Conservation (phyloP, 2,113 vertebrate species). For the Mastomys natalensis region DNA sequence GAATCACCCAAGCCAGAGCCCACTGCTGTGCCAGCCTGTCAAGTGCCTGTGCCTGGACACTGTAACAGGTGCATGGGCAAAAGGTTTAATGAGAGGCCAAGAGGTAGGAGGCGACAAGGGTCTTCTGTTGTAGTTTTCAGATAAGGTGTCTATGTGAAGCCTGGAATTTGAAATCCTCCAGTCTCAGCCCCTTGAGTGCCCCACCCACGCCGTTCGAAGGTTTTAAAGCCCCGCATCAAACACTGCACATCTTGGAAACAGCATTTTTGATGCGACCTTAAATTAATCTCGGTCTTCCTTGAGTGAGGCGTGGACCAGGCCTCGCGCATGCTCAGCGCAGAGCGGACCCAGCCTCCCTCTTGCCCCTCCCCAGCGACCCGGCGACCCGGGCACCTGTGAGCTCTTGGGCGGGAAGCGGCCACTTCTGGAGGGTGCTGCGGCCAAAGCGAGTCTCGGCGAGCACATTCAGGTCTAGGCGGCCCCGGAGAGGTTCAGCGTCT, state of each 20-base stretch:
- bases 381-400: constrained; percentile 65
- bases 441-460: accelerated
- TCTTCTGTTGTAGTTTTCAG: neutral
- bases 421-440: accelerated
- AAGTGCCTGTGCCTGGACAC: neutral
- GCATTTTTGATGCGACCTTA: neutral
- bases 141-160: neutral
- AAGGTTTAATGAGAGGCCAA: neutral
- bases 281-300: neutral
- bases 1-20: neutral
- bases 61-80: neutral
- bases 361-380: no score
- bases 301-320: neutral
- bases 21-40: accelerated
- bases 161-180: neutral
- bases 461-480: constrained; percentile 80
- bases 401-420: constrained; percentile 56
- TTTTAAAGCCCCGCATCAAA: neutral
- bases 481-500: constrained; percentile 60
- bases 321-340: neutral
- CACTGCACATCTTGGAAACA: neutral
- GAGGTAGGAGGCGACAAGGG: neutral
- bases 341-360: neutral
- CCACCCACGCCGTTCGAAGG: neutral
- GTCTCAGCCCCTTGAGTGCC: neutral